Base-by-base conservation (phyloP, 2,888 invertebrate genomes). In the Tachina grossa region DNA sequence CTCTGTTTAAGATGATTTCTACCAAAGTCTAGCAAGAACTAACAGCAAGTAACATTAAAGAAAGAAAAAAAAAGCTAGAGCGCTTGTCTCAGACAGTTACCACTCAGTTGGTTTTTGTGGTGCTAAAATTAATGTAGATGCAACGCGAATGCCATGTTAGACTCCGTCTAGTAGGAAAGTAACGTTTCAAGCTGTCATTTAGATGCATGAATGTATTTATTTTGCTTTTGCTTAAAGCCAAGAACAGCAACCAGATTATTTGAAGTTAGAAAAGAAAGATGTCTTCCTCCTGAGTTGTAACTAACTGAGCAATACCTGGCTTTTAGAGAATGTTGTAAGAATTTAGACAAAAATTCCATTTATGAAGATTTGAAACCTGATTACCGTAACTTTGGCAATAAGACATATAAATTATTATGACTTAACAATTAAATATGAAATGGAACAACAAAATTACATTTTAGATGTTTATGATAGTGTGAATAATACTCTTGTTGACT, bases 361-460 rank as follows among this genome's bases (percentile, higher is more conserved):
- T 77, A 57, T 68, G 43, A 76, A 65, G 63, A 55, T 55, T 76
- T 45, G 16, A 78, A 69, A 61, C 22, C 22, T 59, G 68, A 61
- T 61, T 53, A 53, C 43, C 59, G 22, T 61, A 59, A 22, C 69
- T 51, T 68, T 68, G 49, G 8, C 69, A 69, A 45, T 43, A 53
- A 69, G 45, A 43, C 51, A 31, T 43, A 78, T 61, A 78, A 78
- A 78, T 78, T 78, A 43, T 59, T 59, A 45, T 61, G 59, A 69
- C 43, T 51, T 61, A 13, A 61, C 41, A 43, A 51, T 14, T 59
- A 43, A 31, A 31, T 31, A 22, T 49, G 2, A 16, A 10, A 39
- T 65, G 55, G 47, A 66, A 47, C 11, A 45, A 22, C 8, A 43
- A 31, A 53, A 65, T 31, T 31, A 31, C 31, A 43, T 57, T 31